Evolutionary conservation across 2,113 vertebrate genomes (phyloP).

Genomic region (Brachyhypopomus occidentalis): DNA sequence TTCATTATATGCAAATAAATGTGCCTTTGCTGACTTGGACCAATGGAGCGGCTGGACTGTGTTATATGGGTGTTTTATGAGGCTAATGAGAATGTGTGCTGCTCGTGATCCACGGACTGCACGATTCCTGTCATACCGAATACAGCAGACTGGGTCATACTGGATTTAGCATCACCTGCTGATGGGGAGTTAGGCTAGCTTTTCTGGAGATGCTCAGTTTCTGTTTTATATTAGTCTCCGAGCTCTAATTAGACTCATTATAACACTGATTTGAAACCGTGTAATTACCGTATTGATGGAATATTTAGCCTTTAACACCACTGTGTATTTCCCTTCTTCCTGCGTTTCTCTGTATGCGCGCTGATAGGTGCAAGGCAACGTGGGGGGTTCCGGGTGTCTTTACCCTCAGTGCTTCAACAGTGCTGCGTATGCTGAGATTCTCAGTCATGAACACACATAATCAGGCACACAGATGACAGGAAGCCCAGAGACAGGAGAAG

Average conservation of each 20-base stretch:
- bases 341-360: constrained; percentile 57
- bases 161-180: background rate
- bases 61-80: background rate
- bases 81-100: background rate
- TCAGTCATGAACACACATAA: constrained; percentile 10
- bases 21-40: constrained; percentile 3
- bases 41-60: background rate
- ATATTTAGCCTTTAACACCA: constrained; percentile 66
- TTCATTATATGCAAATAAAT: constrained; percentile 41
- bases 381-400: constrained; percentile 26
- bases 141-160: background rate
- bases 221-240: background rate
- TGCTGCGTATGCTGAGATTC: constrained; percentile 18
- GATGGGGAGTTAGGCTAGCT: background rate
- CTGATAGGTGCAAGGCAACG: constrained; percentile 43
- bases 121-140: background rate
- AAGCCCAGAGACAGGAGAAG: constrained; percentile 22
- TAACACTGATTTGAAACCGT: constrained; percentile 69
- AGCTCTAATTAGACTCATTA: constrained; percentile 39
- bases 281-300: constrained; percentile 70
- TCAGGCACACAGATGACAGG: background rate
- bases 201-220: background rate
- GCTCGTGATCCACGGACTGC: too few species aligned
- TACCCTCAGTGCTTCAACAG: background rate
- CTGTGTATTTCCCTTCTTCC: constrained; percentile 60